Evolutionary conservation across 2,888 invertebrate species (phyloP).

Genomic region (Beris morrisii): DNA sequence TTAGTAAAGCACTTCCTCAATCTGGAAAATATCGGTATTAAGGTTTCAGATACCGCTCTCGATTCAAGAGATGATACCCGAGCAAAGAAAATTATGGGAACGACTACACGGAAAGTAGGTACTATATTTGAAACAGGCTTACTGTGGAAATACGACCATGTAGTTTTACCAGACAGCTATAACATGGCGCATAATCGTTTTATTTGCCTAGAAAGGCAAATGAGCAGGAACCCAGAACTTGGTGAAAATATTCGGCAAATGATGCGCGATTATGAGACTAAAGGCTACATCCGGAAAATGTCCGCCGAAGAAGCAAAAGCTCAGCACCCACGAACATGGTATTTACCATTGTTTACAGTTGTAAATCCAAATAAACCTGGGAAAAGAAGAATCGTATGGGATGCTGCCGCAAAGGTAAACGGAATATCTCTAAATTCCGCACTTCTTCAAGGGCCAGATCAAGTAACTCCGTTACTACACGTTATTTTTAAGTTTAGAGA

Average conservation of each 20-base stretch:
- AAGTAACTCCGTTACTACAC: conserved; percentile 45
- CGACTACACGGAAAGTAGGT: neutral
- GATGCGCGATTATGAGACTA: neutral
- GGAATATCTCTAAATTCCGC: conserved; percentile 45
- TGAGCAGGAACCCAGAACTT: neutral
- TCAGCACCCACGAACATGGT: neutral
- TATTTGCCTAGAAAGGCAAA: neutral
- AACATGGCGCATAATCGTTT: neutral
- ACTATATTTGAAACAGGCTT: neutral
- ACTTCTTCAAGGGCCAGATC: conserved; percentile 47
- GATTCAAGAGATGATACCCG: neutral
- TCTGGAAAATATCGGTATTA: conserved; percentile 1
- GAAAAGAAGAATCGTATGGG: conserved; percentile 14
- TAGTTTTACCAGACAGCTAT: neutral
- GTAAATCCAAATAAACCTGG: conserved; percentile 7
- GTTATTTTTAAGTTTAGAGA: conserved; percentile 50
- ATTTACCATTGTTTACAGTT: conserved; percentile 5
- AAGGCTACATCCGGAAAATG: conserved; percentile 5
- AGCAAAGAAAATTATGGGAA: neutral
- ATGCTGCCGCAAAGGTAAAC: conserved; percentile 25
- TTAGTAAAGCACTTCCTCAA: neutral
- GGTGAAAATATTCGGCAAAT: neutral
- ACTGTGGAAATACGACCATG: conserved; percentile 10
- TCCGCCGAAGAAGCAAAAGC: neutral
- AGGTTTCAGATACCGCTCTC: neutral